Base-by-base conservation (phyloP, 2,113 vertebrate genomes). In the Catharus fuscescens region DNA sequence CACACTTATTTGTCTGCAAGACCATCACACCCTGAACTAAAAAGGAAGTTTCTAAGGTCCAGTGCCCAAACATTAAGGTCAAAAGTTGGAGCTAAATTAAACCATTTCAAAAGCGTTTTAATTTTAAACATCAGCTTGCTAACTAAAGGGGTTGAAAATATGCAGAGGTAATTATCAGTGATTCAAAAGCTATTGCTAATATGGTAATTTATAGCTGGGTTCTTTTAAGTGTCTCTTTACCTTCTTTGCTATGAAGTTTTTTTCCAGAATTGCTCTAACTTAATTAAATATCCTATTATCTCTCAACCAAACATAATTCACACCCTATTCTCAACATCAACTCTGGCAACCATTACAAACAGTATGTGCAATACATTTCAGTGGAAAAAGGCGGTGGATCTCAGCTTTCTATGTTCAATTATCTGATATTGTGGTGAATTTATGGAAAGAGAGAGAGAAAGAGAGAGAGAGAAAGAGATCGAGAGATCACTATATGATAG, bases 201-300 rank as follows among this genome's bases (percentile, higher is more conserved):
- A 40, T 61, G 57, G 38, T 81, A 89, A 85, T 85, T 87, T 79
- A 70, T 45, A 84, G n/a, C n/a, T 93, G n/a, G 72, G 65, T 53
- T 89, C 53, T 84, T 91, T 12, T 67, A 17, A 87, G n/a, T 53
- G 40, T 60, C 59, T 73, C 67, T 92, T 69, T 91, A 89, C 73
- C 44, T 94, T 81, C 57, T 62, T 85, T 90, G 36, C 84, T 76
- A 28, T 70, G 90, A 45, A 87, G 59, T 66, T 86, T 92, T 89
- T 90, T 95, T 95, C 84, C 74, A 85, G 50, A 90, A 92, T 56
- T 0, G 0, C 71, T 95, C 48, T 81, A 76, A 52, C 29, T 50
- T 87, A 88, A 91, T 88, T 92, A 91, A 90, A 73, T 76, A 29
- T 81, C 54, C 25, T 78, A 42, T 92, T 86, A 74, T 94, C 52